Evolutionary conservation across 1,140 invertebrate species (phyloP), one percentile per base, ranked within the genome.

Genomic region (Cyclina sinensis): DNA sequence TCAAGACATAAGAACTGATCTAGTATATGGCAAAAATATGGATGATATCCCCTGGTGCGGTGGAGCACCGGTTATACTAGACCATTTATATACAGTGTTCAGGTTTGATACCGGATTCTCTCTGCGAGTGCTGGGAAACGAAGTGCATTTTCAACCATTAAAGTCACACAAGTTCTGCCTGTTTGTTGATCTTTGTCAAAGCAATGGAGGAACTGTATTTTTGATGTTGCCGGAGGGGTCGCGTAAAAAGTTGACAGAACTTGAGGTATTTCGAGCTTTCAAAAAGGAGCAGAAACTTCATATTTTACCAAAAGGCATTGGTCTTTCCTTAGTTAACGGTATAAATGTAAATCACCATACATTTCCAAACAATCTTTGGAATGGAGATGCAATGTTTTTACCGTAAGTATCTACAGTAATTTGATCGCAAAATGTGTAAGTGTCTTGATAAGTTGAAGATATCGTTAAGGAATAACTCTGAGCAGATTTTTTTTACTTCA

Each of bases 161-260:
- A 12, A 3, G 18, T 21, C 32, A 12, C 30, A 57, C 4, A 54
- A 80, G 27, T 80, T 80, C 37, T 80, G 76, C n/a, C 35, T 80
- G 5, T 57, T 80, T 21, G 21, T 80, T 35, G 76, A 80, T 14
- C 32, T 80, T 7, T 80, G 76, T 32, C 46, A 80, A 1, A 54
- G 24, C 21, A 27, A 54, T 48, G 76, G 76, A 5, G 76, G 76
- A 1, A 80, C 18, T 16, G 30, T 80, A 57, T 80, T 57, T 80
- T 39, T 80, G 12, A 80, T 80, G 76, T 24, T 80, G 18, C 76
- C 76, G 18, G 51, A 80, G 51, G 43, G 39, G n/a, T 80, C 76
- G 14, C 16, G 54, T 24, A 9, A 35, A 35, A 0, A 39, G 18
- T 30, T 80, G 4, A 7, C 21, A 32, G 30, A 12, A 5, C 3